Conservation (phyloP, 2,113 vertebrate genomes). For the Paracanthobrama guichenoti region DNA sequence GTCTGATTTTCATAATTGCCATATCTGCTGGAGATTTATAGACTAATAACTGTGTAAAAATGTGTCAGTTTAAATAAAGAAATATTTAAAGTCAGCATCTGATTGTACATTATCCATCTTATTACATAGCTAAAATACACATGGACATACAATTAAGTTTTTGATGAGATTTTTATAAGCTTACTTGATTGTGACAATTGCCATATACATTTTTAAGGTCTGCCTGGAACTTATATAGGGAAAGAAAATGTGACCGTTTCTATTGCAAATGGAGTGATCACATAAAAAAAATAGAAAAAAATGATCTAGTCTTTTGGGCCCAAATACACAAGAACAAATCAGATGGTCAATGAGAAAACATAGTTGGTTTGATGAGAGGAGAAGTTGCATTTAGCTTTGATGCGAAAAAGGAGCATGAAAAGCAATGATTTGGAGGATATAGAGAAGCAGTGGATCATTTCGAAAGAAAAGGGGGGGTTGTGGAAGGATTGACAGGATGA, state of each 20-base stretch:
- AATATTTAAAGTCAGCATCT: too few relatives aligned
- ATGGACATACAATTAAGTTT: too few relatives aligned
- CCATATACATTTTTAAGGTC: too few relatives aligned
- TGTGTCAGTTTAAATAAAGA: not conserved
- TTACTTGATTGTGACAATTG: too few relatives aligned
- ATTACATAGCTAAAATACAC: too few relatives aligned
- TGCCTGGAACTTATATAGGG: too few relatives aligned
- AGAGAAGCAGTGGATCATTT: not conserved
- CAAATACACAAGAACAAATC: not conserved
- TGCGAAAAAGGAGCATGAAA: not conserved
- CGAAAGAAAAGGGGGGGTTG: not conserved
- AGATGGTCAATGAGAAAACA: not conserved
- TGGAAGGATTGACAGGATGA: slow-evolving; percentile 27
- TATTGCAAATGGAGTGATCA: not conserved
- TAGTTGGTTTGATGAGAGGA: not conserved
- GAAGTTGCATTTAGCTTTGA: not conserved
- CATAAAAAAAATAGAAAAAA: not conserved
- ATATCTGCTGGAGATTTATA: not conserved
- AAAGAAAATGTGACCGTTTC: not conserved
- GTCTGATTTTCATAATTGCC: slow-evolving; percentile 17
- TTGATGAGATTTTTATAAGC: too few relatives aligned
- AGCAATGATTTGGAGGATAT: not conserved
- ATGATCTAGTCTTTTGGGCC: not conserved
- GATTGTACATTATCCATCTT: too few relatives aligned
- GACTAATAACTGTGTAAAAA: not conserved